Conservation (phyloP, 2,797 vertebrate genomes). For the Esox masquinongy region DNA sequence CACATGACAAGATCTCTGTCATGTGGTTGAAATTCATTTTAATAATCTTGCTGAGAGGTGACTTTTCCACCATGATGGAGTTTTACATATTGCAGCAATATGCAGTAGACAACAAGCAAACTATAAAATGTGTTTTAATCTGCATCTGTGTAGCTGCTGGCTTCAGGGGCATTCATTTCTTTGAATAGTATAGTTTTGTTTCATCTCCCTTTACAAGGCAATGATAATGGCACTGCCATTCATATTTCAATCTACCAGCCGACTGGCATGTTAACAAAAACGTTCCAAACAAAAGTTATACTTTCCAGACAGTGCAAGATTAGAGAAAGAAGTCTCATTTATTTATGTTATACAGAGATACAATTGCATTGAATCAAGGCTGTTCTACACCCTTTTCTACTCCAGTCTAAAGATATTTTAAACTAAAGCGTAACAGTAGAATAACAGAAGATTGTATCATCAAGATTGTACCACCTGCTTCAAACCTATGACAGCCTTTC, state of each 20-base stretch:
- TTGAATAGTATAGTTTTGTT: not conserved
- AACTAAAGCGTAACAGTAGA: not conserved
- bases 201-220: not conserved
- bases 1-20: too few species aligned
- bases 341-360: not conserved
- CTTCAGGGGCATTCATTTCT: conserved; percentile 2
- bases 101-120: not conserved
- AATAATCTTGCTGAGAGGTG: not conserved
- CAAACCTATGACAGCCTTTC: not conserved
- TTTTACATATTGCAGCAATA: conserved; percentile 4
- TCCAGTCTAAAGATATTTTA: not conserved
- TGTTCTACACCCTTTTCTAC: not conserved
- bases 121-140: not conserved
- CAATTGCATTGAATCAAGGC: not conserved
- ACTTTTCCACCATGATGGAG: not conserved
- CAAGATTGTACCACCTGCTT: too few species aligned
- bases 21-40: not conserved
- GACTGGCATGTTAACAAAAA: not conserved
- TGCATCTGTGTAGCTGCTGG: not conserved
- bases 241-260: not conserved
- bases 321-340: not conserved
- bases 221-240: conserved; percentile 21
- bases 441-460: too few species aligned
- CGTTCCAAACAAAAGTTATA: not conserved
- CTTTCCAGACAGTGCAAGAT: not conserved